A percentile compares a stretch with the other conserved stretches of the same genome.
phyloP scores from a whole-genome alignment of 2,888 invertebrate genomes.

The Ceraclea dissimilis region DNA sequence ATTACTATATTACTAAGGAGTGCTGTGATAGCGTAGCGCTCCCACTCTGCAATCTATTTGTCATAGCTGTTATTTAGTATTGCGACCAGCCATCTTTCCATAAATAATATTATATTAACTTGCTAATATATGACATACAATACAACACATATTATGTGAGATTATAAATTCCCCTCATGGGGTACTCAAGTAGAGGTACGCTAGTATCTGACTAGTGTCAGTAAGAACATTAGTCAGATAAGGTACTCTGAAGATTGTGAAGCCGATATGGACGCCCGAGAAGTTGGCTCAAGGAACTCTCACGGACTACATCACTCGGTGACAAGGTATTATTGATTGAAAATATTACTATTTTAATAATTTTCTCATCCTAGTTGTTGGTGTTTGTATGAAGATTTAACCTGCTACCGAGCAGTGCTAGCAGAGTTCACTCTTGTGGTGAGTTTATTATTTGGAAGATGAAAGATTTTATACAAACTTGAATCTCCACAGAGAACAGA shows the following conservation, averaged over 20 bases:
- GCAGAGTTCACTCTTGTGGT: slow-evolving; percentile 15
- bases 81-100: too few species aligned
- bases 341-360: slow-evolving; percentile 37
- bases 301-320: slow-evolving; percentile 43
- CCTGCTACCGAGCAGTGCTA: slow-evolving; percentile 9
- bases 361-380: slow-evolving; percentile 25
- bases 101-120: too few species aligned
- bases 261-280: slow-evolving; percentile 30
- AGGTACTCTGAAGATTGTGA: slow-evolving; percentile 46
- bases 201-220: slow-evolving; percentile 51
- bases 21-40: too few species aligned
- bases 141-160: too few species aligned
- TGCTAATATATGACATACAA: too few species aligned
- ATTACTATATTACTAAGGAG: not conserved
- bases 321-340: slow-evolving; percentile 46
- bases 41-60: too few species aligned
- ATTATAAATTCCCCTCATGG: not conserved
- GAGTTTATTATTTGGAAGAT: slow-evolving; percentile 11
- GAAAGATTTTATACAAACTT: not conserved
- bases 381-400: slow-evolving; percentile 24
- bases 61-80: too few species aligned
- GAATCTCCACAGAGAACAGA: too few species aligned
- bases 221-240: slow-evolving; percentile 53
- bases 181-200: slow-evolving; percentile 25
- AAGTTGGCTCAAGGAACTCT: slow-evolving; percentile 39